phyloP scores from a whole-genome alignment of 2,888 invertebrate genomes.

The Chrysolina americana region DNA sequence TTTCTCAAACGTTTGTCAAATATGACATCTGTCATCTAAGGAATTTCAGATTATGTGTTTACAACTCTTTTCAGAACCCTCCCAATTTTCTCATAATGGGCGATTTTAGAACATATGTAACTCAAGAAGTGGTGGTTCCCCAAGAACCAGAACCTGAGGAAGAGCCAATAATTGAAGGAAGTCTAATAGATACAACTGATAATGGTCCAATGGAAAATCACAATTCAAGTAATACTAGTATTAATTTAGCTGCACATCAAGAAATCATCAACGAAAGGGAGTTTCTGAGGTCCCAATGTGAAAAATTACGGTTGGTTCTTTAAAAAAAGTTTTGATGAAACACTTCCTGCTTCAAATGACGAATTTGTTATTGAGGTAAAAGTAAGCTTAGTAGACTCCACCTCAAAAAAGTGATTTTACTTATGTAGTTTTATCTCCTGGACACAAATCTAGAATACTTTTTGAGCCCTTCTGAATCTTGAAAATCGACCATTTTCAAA shows the following conservation, averaged over 20 bases:
- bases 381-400: too few relatives aligned
- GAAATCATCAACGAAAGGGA: conserved; percentile 76
- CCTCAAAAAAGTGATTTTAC: too few relatives aligned
- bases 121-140: conserved; percentile 92
- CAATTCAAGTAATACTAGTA: conserved; percentile 53
- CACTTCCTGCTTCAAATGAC: too few relatives aligned
- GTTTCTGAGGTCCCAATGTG: conserved; percentile 83
- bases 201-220: conserved; percentile 34
- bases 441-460: too few relatives aligned
- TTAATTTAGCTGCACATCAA: conserved; percentile 66
- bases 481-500: too few relatives aligned
- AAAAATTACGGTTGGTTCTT: conserved; percentile 74
- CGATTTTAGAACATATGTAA: conserved; percentile 93
- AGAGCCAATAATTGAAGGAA: conserved; percentile 75
- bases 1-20: neutral
- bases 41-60: neutral
- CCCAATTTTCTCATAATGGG: conserved; percentile 96
- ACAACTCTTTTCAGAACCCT: conserved; percentile 75
- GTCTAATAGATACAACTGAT: conserved; percentile 80
- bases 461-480: too few relatives aligned
- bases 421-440: too few relatives aligned
- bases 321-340: neutral
- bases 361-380: too few relatives aligned
- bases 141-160: conserved; percentile 79
- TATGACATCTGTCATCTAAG: conserved; percentile 7